A percentile compares a stretch with the other conserved stretches of the same genome.
These are phyloP conservation scores for Muraenolepis orangiensis DNA, from an alignment of 2,797 vertebrate genomes.

Conservation along the genomic window DNA sequence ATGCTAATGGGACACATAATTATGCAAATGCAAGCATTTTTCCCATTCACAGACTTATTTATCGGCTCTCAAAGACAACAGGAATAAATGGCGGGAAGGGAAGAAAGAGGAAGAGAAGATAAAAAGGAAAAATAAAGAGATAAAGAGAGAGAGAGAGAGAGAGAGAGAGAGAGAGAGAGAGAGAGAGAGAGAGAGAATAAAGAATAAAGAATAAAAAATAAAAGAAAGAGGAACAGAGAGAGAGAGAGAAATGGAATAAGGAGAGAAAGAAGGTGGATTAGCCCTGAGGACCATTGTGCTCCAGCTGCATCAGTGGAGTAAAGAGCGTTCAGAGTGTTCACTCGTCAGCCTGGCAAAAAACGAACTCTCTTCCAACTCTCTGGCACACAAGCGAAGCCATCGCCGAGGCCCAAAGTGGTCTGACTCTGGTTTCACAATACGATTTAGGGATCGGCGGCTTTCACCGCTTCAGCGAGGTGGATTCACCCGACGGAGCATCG, in stretches of 20 bases:
- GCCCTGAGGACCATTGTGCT: background rate
- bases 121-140: no score
- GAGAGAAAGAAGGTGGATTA: background rate
- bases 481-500: constrained; percentile 34
- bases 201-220: no score
- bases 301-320: background rate
- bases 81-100: background rate
- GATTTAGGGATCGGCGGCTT: constrained; percentile 31
- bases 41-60: constrained; percentile 58
- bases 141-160: no score
- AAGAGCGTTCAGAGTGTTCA: background rate
- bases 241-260: background rate
- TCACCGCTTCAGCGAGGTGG: constrained; percentile 24
- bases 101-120: background rate
- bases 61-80: constrained; percentile 13
- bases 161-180: background rate
- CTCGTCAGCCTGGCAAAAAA: background rate
- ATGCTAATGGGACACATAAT: constrained; percentile 70
- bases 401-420: constrained; percentile 47
- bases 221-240: background rate
- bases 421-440: constrained; percentile 34
- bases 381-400: constrained; percentile 29
- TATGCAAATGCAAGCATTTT: constrained; percentile 66
- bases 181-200: background rate
- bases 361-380: constrained; percentile 14